A percentile compares a stretch with the other conserved stretches of the same genome.
phyloP scores from a whole-genome alignment of 1,140 invertebrate species.

The Tachypleus tridentatus region DNA sequence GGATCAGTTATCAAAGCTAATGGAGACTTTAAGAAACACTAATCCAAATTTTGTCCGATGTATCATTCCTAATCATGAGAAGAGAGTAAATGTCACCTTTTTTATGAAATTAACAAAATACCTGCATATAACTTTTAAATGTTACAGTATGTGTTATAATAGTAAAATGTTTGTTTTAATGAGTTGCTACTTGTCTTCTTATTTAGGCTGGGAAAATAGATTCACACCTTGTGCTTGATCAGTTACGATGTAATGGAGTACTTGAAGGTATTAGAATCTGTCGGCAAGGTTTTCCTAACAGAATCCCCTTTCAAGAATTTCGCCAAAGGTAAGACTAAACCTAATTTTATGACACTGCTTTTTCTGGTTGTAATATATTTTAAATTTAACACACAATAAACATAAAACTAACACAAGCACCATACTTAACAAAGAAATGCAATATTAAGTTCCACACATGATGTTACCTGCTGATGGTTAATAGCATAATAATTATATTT shows the following conservation, averaged over 20 bases:
- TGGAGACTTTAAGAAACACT: conserved; percentile 93
- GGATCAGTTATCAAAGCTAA: conserved; percentile 92
- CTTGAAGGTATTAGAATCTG: conserved; percentile 99
- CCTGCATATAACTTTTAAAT: too few species aligned
- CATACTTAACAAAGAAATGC: too few species aligned
- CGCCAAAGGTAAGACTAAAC: conserved; percentile 41
- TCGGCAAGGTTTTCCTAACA: conserved; percentile 93
- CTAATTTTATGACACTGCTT: not conserved
- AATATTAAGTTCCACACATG: too few species aligned
- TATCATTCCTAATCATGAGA: conserved; percentile 99
- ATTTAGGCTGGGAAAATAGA: conserved; percentile 86
- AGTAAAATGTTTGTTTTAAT: not conserved
- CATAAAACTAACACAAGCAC: too few species aligned
- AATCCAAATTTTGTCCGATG: conserved; percentile 99
- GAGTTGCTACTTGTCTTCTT: not conserved
- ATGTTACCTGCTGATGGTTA: too few species aligned
- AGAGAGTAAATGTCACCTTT: conserved; percentile 44
- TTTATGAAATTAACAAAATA: too few species aligned
- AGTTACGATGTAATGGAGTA: conserved; percentile 96
- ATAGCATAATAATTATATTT: too few species aligned
- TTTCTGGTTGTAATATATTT: not conserved
- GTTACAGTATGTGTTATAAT: not conserved
- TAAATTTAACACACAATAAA: too few species aligned
- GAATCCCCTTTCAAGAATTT: conserved; percentile 65
- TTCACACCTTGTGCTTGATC: conserved; percentile 87